Percentiles rank a stretch among this genome's conserved stretches.
phyloP scores from a whole-genome alignment of 2,113 vertebrate species.

The Ciconia maguari region DNA sequence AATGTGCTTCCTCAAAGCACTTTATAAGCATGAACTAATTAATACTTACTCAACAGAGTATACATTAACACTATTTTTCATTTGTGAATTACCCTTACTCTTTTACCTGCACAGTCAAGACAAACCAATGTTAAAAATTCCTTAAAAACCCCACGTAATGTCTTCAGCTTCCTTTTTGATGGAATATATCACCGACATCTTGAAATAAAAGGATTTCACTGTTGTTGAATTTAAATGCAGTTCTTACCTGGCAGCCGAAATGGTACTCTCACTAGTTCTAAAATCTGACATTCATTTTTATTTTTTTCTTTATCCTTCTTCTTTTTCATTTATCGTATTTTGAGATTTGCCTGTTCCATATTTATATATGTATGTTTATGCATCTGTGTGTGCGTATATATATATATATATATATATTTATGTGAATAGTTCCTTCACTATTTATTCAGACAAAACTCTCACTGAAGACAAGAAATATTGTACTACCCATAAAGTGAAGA shows the following conservation, averaged over 20 bases:
- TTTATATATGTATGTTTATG: background rate
- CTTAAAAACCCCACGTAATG: background rate
- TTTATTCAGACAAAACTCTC: background rate
- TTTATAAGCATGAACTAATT: background rate
- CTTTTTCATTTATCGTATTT: background rate
- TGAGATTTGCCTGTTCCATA: background rate
- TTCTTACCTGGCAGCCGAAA: background rate
- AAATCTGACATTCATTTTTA: background rate
- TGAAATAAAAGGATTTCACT: background rate
- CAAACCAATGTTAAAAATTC: background rate
- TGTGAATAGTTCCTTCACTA: background rate
- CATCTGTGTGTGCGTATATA: rapidly evolving
- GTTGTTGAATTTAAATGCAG: background rate
- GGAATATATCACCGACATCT: background rate
- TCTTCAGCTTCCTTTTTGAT: background rate
- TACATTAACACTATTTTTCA: background rate
- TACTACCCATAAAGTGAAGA: background rate
- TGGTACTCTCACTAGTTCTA: background rate
- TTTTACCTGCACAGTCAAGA: background rate
- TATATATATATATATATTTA: background rate
- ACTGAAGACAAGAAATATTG: background rate
- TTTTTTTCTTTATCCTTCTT: background rate
- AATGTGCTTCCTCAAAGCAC: background rate
- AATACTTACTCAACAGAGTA: background rate
- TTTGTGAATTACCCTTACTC: background rate